These are phyloP conservation scores for Anarrhichthys ocellatus DNA, from an alignment of 2,113 vertebrate genomes.

Conservation along the genomic window DNA sequence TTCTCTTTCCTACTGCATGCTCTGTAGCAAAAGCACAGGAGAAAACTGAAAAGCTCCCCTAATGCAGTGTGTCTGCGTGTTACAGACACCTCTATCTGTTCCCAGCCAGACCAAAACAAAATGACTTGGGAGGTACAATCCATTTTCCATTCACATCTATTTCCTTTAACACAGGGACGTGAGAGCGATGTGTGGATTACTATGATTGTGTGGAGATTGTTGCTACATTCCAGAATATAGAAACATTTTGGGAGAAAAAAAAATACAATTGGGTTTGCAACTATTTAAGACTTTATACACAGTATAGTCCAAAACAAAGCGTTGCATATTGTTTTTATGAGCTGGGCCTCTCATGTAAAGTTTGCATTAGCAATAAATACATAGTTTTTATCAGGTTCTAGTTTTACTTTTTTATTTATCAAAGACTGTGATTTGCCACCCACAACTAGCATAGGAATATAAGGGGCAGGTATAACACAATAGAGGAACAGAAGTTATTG, in stretches of 20 bases:
- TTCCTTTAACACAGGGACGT: conserved; percentile 38
- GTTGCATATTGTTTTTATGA: conserved; percentile 6
- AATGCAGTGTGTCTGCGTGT: conserved; percentile 73
- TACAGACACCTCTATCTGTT: conserved; percentile 72
- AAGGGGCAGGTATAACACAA: conserved; percentile 47
- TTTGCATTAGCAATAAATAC: conserved; percentile 7
- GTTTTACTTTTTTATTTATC: conserved; percentile 37
- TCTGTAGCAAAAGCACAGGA: conserved; percentile 83
- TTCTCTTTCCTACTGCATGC: conserved; percentile 87
- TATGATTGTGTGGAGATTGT: conserved; percentile 27
- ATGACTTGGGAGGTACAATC: conserved; percentile 50
- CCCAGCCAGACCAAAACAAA: conserved; percentile 59
- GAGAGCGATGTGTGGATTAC: conserved; percentile 39
- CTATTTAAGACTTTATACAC: neutral
- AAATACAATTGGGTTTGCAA: neutral
- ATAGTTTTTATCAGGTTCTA: conserved; percentile 5
- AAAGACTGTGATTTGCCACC: conserved; percentile 14
- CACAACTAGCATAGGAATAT: conserved; percentile 5
- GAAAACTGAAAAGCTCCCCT: conserved; percentile 80
- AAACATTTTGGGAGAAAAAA: neutral
- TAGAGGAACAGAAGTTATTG: conserved; percentile 59
- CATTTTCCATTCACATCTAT: conserved; percentile 49
- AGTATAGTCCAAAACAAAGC: neutral
- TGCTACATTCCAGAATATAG: neutral
- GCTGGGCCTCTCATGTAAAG: neutral